Base-by-base conservation (phyloP, 2,797 vertebrate genomes). In the Hipposideros larvatus region DNA sequence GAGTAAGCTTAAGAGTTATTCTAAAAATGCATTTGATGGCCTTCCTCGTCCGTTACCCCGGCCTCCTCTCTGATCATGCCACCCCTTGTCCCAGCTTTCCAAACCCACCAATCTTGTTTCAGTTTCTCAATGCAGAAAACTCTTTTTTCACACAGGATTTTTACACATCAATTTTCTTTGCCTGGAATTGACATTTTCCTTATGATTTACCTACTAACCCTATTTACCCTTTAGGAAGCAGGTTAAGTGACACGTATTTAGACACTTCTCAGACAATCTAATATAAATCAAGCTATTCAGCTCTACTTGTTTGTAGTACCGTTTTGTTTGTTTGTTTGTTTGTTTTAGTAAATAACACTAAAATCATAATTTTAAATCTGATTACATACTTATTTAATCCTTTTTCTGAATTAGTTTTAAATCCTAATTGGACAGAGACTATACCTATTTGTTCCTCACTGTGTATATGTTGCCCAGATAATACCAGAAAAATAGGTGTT, bases 321-420 rank as follows among this genome's bases (percentile, higher is more conserved):
- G 84, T 18, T 48, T 93, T 74, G 37, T 37, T 37, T 37, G 37
- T 37, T 37, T 37, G 37, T 37, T 34, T 34, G 34, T 34, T 34
- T 34, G 34, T 34, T 46, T 51, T 9, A 86, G 28, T 16, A 70
- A 13, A 66, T 13, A 8, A 26, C 21, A 48, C 7, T 93, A 80
- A 21, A 82, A 61, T 46, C 3, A 11, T 51, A 71, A 48, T 57
- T 41, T 3, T 22, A 87, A 84, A 73, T 43, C 5, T 70, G 14
- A 37, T 75, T 77, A 34, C 66, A 66, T 75, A 31, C 16, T 74
- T 34, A n/a, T 51, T 84, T 75, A 63, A 74, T 79, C 21, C 87
- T 75, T 74, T 48, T 86, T 93, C 10, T 63, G 75, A 59, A 37
- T 93, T 80, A 75, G 13, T 41, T 93, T 93, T 15, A 75, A 79